Percentiles rank a stretch among this genome's conserved stretches.
These are phyloP conservation scores for Polyommatus icarus DNA, from an alignment of 2,888 invertebrate species.

Conservation along the genomic window DNA sequence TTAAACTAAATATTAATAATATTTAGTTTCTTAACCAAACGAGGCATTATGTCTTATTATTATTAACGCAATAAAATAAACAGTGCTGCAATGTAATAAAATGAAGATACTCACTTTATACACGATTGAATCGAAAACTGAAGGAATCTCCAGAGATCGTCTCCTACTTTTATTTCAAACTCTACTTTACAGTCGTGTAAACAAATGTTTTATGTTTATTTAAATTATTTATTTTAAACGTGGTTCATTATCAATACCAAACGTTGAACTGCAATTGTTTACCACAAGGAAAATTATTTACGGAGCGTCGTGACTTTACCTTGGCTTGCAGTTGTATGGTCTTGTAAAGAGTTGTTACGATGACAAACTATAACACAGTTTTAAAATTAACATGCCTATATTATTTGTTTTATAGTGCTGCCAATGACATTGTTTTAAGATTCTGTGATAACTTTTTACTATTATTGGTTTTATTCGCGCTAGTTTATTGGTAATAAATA, in stretches of 20 bases:
- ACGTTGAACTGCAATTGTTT: background rate
- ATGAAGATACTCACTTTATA: background rate
- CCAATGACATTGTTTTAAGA: background rate
- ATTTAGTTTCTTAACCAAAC: too few species aligned
- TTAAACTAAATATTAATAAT: too few species aligned
- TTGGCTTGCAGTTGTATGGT: conserved; percentile 9
- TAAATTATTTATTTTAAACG: background rate
- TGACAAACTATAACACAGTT: background rate
- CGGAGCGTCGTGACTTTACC: background rate
- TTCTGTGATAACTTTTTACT: background rate
- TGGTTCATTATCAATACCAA: background rate
- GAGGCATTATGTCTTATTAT: background rate
- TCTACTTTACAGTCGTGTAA: background rate
- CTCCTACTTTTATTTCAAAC: background rate
- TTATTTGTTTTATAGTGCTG: background rate
- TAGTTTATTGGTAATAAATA: too few species aligned
- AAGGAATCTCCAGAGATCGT: background rate
- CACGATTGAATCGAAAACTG: background rate
- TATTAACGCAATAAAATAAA: background rate
- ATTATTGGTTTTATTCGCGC: background rate
- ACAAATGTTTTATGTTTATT: background rate
- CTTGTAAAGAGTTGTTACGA: background rate
- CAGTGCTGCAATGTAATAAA: background rate
- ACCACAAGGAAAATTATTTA: background rate
- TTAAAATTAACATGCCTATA: background rate